These are phyloP conservation scores for Aphelenchoides bicaudatus DNA, from an alignment of 2,888 invertebrate genomes.

Conservation along the genomic window DNA sequence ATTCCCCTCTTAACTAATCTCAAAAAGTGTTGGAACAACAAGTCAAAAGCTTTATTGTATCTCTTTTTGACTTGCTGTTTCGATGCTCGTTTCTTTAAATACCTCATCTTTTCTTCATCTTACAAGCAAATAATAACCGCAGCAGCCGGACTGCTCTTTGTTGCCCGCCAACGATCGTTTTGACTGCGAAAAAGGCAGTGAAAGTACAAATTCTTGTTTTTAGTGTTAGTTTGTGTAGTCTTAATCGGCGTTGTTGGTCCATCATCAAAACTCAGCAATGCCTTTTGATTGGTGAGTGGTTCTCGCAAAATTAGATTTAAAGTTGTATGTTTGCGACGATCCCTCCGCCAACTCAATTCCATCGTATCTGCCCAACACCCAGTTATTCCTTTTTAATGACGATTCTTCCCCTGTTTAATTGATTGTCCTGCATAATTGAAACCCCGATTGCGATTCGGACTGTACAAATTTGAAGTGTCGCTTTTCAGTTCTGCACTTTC, in stretches of 20 bases:
- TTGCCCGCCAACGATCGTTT: not conserved
- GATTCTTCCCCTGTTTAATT: not conserved
- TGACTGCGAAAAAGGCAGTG: not conserved
- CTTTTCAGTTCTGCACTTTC: no score
- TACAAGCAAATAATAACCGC: no score
- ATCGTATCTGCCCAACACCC: not conserved
- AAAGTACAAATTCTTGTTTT: not conserved
- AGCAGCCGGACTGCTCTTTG: constrained; percentile 5
- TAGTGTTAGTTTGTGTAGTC: no score
- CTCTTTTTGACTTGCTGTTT: not conserved
- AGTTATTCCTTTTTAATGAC: constrained; percentile 8
- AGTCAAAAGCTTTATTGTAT: not conserved
- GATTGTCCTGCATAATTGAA: no score
- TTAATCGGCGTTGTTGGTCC: no score
- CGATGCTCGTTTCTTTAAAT: not conserved
- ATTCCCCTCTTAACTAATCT: not conserved
- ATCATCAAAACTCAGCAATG: not conserved
- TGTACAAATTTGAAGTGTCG: no score
- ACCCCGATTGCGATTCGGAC: no score
- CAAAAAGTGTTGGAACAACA: not conserved
- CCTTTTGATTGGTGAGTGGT: no score
- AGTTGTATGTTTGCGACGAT: no score
- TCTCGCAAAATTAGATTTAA: no score
- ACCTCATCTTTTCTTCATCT: constrained; percentile 10
- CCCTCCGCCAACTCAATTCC: not conserved